Evolutionary conservation across 2,113 vertebrate genomes (phyloP).

Genomic region (Engraulis encrasicolus): DNA sequence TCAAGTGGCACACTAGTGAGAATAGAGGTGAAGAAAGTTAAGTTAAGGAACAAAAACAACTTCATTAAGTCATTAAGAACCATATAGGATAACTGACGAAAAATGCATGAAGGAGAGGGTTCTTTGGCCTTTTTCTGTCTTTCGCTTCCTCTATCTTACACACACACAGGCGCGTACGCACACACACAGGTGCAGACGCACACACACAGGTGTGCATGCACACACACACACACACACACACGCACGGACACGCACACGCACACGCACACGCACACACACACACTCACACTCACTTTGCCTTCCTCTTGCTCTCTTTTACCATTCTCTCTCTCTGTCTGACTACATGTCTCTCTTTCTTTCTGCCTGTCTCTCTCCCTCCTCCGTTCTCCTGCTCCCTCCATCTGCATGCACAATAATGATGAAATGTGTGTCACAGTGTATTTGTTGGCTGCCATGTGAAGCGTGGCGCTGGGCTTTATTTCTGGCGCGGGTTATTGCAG

Average conservation of each 20-base stretch:
- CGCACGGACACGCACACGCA: no score
- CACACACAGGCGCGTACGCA: no score
- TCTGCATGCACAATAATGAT: slow-evolving; percentile 16
- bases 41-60: background rate
- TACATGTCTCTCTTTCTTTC: background rate
- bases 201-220: no score
- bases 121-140: background rate
- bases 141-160: background rate
- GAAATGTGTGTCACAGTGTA: background rate
- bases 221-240: no score
- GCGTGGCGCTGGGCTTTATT: background rate
- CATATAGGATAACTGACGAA: background rate
- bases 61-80: background rate
- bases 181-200: no score
- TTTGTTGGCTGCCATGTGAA: background rate
- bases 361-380: background rate
- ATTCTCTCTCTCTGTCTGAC: background rate
- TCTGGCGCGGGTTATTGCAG: background rate
- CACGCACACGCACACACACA: no score
- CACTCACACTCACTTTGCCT: background rate
- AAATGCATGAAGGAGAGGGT: background rate
- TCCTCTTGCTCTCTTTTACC: slow-evolving; percentile 7
- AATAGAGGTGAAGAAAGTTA: background rate
- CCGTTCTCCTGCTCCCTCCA: background rate
- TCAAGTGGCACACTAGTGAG: background rate